Evolutionary conservation across 2,113 vertebrate genomes (phyloP).

Genomic region (Saimiri boliviensis): DNA sequence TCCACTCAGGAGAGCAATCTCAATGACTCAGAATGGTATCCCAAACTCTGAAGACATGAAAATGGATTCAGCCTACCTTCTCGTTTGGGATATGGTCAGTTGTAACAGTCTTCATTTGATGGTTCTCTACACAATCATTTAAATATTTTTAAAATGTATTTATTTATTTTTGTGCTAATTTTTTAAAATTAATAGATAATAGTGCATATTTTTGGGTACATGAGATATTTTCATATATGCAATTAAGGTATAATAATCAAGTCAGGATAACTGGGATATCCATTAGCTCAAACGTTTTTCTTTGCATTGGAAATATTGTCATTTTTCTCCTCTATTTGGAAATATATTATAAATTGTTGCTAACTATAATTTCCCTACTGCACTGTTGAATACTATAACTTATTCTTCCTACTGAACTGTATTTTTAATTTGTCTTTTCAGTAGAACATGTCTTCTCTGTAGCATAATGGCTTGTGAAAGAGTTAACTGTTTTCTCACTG

Average conservation of each 20-base stretch:
- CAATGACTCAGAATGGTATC: not conserved
- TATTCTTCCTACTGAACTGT: not conserved
- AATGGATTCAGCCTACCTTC: not conserved
- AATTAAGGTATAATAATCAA: not conserved
- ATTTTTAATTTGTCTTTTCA: not conserved
- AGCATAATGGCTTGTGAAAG: slow-evolving; percentile 12
- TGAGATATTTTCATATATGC: not conserved
- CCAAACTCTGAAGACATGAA: not conserved
- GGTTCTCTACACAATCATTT: not conserved
- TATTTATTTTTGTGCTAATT: too few species aligned
- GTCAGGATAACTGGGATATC: not conserved
- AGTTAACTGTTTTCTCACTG: slow-evolving; percentile 52
- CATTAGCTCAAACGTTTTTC: not conserved
- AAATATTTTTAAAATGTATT: not conserved
- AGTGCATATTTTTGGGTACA: not conserved
- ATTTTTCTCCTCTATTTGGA: not conserved
- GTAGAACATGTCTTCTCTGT: not conserved
- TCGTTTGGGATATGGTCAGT: not conserved
- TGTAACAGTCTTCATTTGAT: not conserved
- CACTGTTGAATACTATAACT: not conserved
- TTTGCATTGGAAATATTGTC: not conserved
- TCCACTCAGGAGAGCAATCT: not conserved
- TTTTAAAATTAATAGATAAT: not conserved
- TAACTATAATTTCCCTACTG: not conserved
- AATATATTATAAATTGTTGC: not conserved